Percentiles rank a stretch among this genome's conserved stretches.
Conservation (phyloP, 1,140 invertebrate species). For the Habropoda laboriosa region DNA sequence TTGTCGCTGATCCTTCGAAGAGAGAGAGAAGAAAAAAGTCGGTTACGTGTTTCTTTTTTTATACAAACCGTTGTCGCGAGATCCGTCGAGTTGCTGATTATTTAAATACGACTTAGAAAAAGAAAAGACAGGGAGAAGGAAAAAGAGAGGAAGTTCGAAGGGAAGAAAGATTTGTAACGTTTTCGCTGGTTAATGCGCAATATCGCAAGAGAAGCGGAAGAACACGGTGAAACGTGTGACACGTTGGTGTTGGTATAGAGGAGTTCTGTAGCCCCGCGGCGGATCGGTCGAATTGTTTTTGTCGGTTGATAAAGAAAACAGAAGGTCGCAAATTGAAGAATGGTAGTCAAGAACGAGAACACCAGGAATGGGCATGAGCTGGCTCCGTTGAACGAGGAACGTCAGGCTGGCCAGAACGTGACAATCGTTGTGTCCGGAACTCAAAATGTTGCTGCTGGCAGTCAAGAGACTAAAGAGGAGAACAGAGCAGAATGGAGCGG, state of each 20-base stretch:
- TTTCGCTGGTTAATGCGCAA: no score
- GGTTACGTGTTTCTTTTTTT: no score
- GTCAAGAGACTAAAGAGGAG: conserved; percentile 80
- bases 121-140: no score
- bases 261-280: no score
- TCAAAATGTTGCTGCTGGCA: conserved; percentile 77
- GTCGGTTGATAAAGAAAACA: neutral
- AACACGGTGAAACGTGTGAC: no score
- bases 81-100: neutral
- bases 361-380: conserved; percentile 88
- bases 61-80: neutral
- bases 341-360: conserved; percentile 82
- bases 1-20: neutral
- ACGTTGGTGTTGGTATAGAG: no score
- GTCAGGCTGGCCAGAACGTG: conserved; percentile 75
- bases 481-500: conserved; percentile 90
- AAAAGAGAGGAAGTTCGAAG: neutral
- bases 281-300: neutral
- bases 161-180: no score
- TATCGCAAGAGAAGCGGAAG: no score
- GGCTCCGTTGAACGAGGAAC: conserved; percentile 87
- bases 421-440: conserved; percentile 76
- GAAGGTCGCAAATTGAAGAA: conserved; percentile 53
- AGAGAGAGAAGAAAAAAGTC: no score
- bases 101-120: no score